A percentile compares a stretch with the other conserved stretches of the same genome.
Evolutionary conservation across 2,113 vertebrate species (phyloP).

Genomic region (Nesoenas mayeri): DNA sequence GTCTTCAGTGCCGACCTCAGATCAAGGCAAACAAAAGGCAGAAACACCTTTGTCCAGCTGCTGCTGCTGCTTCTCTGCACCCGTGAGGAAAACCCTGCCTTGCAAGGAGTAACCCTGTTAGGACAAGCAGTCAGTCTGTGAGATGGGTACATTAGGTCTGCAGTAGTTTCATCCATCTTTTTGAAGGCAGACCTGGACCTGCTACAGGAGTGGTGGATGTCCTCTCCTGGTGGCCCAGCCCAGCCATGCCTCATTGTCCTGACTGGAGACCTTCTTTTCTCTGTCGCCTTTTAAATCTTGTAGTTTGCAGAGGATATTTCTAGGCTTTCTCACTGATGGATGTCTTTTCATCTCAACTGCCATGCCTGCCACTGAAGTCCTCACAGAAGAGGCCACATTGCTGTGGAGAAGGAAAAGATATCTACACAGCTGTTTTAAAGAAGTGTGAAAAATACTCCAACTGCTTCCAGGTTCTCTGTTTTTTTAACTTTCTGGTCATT

Average conservation of each 20-base stretch:
- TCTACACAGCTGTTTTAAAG: background rate
- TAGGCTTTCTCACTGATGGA: background rate
- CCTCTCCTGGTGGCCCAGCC: background rate
- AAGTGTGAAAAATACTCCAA: background rate
- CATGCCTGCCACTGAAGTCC: accelerated
- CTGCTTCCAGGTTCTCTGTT: background rate
- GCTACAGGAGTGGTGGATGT: background rate
- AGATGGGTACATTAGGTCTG: background rate
- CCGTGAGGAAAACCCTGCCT: background rate
- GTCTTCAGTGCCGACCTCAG: accelerated
- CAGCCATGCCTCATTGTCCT: background rate
- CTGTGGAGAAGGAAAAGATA: background rate
- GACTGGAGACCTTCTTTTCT: background rate
- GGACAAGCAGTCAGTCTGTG: accelerated
- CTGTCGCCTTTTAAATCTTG: background rate
- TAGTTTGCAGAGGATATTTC: background rate
- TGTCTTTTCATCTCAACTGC: background rate
- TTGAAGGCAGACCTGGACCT: background rate
- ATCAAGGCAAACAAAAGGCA: background rate
- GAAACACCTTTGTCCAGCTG: background rate
- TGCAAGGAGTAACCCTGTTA: background rate
- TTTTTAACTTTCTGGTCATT: background rate
- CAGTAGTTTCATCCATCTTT: background rate
- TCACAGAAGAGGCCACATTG: background rate
- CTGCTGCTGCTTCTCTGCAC: background rate